These are phyloP conservation scores for Conomelus anceps DNA, from an alignment of 2,888 invertebrate genomes.

Conservation along the genomic window DNA sequence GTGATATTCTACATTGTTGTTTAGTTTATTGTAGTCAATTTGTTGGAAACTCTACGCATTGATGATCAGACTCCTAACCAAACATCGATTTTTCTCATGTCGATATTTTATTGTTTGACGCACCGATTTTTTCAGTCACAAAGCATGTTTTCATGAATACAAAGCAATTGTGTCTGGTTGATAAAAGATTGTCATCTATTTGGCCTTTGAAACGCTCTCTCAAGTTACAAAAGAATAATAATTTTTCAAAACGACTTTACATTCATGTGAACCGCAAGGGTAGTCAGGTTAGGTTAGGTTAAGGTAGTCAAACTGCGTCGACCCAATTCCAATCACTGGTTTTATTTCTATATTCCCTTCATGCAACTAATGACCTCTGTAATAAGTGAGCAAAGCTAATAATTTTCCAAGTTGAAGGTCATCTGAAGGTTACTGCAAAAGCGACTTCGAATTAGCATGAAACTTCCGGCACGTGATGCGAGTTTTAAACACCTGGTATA, in stretches of 20 bases:
- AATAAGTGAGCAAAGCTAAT: not conserved
- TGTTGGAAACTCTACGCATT: no score
- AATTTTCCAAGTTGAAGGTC: not conserved
- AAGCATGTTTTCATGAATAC: not conserved
- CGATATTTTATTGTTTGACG: not conserved
- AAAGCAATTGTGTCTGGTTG: not conserved
- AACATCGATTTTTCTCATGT: not conserved
- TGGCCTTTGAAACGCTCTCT: not conserved
- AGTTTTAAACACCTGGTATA: not conserved
- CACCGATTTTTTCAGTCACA: not conserved
- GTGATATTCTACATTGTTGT: not conserved
- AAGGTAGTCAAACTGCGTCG: not conserved
- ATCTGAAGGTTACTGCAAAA: not conserved
- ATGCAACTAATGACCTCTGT: not conserved
- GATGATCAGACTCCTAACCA: no score
- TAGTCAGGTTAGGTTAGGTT: no score
- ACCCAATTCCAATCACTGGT: not conserved
- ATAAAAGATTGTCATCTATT: not conserved
- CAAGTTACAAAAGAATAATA: not conserved
- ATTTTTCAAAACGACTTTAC: not conserved
- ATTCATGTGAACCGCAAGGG: not conserved
- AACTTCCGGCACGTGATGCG: not conserved
- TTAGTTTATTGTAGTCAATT: no score
- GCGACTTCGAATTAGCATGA: not conserved
- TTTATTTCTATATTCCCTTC: not conserved